These are phyloP conservation scores for Corythaeola cristata DNA, from an alignment of 2,113 vertebrate species.

Conservation along the genomic window DNA sequence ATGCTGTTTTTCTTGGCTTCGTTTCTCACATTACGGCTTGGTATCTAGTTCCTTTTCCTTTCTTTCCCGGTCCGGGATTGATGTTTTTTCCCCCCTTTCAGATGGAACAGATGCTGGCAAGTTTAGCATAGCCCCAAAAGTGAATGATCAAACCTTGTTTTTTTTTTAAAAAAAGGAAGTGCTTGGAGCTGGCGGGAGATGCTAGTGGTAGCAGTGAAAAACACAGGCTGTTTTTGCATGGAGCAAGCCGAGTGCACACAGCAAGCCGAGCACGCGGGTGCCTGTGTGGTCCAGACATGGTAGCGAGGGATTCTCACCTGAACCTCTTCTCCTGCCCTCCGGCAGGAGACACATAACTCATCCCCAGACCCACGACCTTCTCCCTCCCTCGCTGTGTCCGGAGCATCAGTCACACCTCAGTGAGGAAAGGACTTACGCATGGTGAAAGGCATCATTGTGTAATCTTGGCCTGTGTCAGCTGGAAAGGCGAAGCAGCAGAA, in stretches of 20 bases:
- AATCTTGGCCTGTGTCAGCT: not conserved
- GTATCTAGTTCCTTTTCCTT: conserved; percentile 14
- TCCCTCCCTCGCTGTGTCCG: not conserved
- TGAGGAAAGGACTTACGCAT: not conserved
- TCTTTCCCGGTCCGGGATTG: not conserved
- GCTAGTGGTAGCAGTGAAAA: conserved; percentile 8
- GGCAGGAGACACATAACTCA: not conserved
- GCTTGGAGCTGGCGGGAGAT: conserved; percentile 36
- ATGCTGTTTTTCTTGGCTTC: conserved; percentile 36
- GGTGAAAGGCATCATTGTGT: not conserved
- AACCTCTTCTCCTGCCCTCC: not conserved
- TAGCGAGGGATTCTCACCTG: not conserved
- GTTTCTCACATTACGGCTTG: not conserved
- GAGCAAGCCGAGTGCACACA: not conserved
- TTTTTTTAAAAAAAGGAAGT: not conserved
- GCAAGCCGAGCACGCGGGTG: not conserved
- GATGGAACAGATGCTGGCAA: conserved; percentile 25
- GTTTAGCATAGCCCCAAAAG: not conserved
- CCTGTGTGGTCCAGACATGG: not conserved
- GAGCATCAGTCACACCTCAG: not conserved
- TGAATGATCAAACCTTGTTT: not conserved
- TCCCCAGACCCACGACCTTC: not conserved
- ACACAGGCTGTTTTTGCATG: not conserved
- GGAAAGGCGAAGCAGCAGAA: not conserved
- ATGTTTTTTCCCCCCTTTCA: not conserved